phyloP scores from a whole-genome alignment of 2,113 vertebrate species.

The Mastomys natalensis region DNA sequence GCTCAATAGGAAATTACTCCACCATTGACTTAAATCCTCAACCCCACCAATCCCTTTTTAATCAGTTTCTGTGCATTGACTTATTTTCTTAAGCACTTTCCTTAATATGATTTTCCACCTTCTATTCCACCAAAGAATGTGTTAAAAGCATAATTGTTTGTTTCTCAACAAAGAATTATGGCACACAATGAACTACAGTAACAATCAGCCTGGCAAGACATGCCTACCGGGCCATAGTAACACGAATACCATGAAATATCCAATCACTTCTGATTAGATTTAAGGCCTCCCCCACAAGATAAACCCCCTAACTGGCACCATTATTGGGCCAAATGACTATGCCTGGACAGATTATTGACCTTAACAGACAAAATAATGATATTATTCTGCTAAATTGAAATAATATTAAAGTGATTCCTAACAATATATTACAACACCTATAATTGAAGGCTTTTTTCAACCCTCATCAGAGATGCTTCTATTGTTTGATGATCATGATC shows the following conservation, averaged over 20 bases:
- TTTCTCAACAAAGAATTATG: background rate
- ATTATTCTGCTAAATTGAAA: background rate
- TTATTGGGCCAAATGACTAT: background rate
- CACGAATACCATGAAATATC: background rate
- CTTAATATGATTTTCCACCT: no score
- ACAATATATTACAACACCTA: background rate
- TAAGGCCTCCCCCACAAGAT: background rate
- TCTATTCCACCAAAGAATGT: background rate
- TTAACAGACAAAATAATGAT: background rate
- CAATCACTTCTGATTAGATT: background rate
- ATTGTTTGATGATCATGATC: background rate
- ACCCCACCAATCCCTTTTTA: no score
- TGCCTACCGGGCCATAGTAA: no score
- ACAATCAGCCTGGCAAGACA: background rate
- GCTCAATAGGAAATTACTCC: no score
- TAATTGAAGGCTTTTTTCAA: background rate
- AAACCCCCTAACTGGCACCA: background rate
- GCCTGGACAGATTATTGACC: background rate
- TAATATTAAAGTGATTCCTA: background rate
- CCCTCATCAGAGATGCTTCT: background rate
- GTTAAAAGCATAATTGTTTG: background rate
- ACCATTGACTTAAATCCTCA: no score
- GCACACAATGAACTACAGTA: background rate
- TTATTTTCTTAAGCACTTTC: background rate
- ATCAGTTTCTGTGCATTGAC: background rate